phyloP scores from a whole-genome alignment of 1,140 invertebrate species.

The Halesus radiatus region DNA sequence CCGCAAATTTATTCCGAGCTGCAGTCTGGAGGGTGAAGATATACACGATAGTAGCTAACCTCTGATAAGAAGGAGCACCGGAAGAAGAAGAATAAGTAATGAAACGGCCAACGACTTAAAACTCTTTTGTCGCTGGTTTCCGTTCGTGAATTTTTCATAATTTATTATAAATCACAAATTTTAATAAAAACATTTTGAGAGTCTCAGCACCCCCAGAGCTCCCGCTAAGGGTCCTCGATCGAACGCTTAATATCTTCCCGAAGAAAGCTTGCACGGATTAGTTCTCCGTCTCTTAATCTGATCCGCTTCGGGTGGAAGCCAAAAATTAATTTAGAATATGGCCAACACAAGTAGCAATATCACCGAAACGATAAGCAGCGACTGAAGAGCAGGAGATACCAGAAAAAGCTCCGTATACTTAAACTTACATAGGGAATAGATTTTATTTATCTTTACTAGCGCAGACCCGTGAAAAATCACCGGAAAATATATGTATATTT shows the following conservation, averaged over 20 bases:
- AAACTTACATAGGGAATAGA: not conserved
- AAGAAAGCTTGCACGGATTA: conserved; percentile 35
- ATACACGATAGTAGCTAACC: too few relatives aligned
- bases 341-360: not conserved
- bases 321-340: conserved; percentile 15
- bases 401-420: not conserved
- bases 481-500: too few relatives aligned
- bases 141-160: too few relatives aligned
- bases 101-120: too few relatives aligned
- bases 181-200: not conserved
- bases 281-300: conserved; percentile 24
- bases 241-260: conserved; percentile 7
- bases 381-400: not conserved
- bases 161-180: too few relatives aligned
- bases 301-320: not conserved
- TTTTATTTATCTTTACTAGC: not conserved
- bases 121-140: too few relatives aligned
- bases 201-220: not conserved
- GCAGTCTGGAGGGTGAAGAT: too few relatives aligned
- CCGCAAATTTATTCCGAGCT: too few relatives aligned
- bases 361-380: not conserved
- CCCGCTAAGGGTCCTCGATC: not conserved
- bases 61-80: too few relatives aligned
- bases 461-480: too few relatives aligned
- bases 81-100: too few relatives aligned